Evolutionary conservation across 2,888 invertebrate genomes (phyloP), one percentile per base, ranked within the genome.

Genomic region (Urechis unicinctus): DNA sequence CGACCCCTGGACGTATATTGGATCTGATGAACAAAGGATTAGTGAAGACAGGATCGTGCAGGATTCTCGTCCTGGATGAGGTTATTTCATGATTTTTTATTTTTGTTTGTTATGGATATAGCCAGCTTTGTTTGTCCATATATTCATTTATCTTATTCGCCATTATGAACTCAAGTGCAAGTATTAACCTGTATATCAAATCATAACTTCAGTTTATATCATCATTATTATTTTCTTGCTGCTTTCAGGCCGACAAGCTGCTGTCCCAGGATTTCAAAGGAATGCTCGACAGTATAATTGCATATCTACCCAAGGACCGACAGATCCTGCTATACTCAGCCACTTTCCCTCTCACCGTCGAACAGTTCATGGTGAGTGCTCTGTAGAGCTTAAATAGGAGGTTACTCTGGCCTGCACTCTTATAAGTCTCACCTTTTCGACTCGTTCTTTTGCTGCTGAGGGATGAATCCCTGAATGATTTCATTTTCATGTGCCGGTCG

Each of bases 191-290:
- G 17, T 41, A 17, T 13, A 13, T 41, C 13, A 41, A 13, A 17
- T 41, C 41, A 13, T 13, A 41, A 41, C 13, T 41, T 22, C n/a
- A n/a, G n/a, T n/a, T n/a, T n/a, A n/a, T n/a, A n/a, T n/a, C n/a
- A n/a, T n/a, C n/a, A n/a, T 22, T 22, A 21, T 49, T 9, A 22
- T 30, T 6, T 24, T 52, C 24, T 41, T 13, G 17, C 9, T 25
- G 5, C 29, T 56, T 56, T 3, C 68, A 82, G 81, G 98, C 97
- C 66, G 97, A 98, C 80, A 98, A 98, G 82, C 85, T 98, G 71
- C 85, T 98, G 68, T 97, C 96, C 64, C 94, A 96, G 84, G 98
- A 98, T 83, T 98, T 98, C 80, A 94, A 94, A 82, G 92, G 93
- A 78, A 95, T 98, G 91, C 84, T 98, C 78, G 97, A 98, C 83